Evolutionary conservation across 2,113 vertebrate species (phyloP).

Genomic region (Corythornis vintsioides): DNA sequence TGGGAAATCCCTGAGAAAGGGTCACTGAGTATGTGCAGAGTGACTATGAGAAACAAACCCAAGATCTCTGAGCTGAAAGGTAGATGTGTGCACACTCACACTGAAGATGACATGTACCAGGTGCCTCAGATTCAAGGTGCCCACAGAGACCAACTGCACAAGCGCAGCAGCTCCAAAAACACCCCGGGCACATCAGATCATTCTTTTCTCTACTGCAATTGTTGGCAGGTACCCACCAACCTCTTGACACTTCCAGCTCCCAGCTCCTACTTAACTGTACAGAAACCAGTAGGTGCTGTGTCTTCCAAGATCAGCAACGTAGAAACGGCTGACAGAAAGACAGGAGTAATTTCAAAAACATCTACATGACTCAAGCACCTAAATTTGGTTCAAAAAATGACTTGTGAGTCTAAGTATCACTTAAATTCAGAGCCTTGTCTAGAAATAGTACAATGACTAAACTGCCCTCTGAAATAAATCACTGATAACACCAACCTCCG

Average conservation of each 20-base stretch:
- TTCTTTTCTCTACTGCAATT: background rate
- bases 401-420: background rate
- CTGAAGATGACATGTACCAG: background rate
- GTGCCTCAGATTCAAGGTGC: background rate
- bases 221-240: conserved; percentile 33
- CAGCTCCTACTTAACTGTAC: background rate
- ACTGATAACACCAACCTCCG: conserved; percentile 1
- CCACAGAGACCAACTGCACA: background rate
- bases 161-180: background rate
- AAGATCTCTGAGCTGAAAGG: background rate
- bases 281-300: background rate
- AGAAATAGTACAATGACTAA: conserved; percentile 43
- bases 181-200: background rate
- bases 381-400: conserved; percentile 30
- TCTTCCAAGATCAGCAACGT: background rate
- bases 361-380: background rate
- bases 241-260: conserved; percentile 11
- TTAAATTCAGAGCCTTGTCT: conserved; percentile 27
- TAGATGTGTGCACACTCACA: background rate
- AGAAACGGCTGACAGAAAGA: conserved; percentile 20
- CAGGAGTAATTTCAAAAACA: conserved; percentile 6
- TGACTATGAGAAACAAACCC: background rate
- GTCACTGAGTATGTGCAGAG: background rate
- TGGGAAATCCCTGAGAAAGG: background rate
- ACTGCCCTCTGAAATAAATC: conserved; percentile 32